phyloP scores from a whole-genome alignment of 2,888 invertebrate genomes.

The Spilarctia lutea region DNA sequence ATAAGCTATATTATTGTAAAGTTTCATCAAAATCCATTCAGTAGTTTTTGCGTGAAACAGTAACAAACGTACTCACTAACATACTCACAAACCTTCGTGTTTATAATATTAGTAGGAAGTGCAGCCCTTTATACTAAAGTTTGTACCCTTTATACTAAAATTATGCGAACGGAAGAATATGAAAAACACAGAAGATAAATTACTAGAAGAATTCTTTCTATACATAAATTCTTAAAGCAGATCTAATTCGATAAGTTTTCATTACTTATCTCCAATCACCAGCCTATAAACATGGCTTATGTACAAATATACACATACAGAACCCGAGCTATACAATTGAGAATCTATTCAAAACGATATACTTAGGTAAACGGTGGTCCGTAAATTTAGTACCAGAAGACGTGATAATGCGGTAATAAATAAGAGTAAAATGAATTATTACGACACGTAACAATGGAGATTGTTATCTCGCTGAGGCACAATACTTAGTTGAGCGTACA shows the following conservation, averaged over 20 bases:
- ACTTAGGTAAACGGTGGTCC: slow-evolving; percentile 42
- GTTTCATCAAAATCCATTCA: too few species aligned
- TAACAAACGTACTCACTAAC: too few species aligned
- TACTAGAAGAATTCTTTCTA: neutral
- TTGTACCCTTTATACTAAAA: too few species aligned
- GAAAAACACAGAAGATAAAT: neutral
- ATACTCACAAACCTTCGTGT: too few species aligned
- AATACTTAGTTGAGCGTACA: slow-evolving; percentile 42
- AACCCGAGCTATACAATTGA: slow-evolving; percentile 16
- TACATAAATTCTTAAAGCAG: neutral
- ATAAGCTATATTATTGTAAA: too few species aligned
- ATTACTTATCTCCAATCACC: slow-evolving; percentile 23
- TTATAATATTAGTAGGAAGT: too few species aligned
- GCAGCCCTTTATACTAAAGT: too few species aligned
- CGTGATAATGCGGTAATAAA: slow-evolving; percentile 68
- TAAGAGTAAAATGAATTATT: slow-evolving; percentile 52
- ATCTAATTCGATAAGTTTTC: slow-evolving; percentile 15
- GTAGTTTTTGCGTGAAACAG: too few species aligned
- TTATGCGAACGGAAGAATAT: too few species aligned
- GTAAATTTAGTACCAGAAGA: slow-evolving; percentile 47
- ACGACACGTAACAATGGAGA: slow-evolving; percentile 53
- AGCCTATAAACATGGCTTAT: slow-evolving; percentile 19
- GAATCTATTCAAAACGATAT: slow-evolving; percentile 47
- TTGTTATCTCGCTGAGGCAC: slow-evolving; percentile 47
- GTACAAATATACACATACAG: slow-evolving; percentile 29